phyloP scores from a whole-genome alignment of 1,140 invertebrate species.

The Ridgeia piscesae region DNA sequence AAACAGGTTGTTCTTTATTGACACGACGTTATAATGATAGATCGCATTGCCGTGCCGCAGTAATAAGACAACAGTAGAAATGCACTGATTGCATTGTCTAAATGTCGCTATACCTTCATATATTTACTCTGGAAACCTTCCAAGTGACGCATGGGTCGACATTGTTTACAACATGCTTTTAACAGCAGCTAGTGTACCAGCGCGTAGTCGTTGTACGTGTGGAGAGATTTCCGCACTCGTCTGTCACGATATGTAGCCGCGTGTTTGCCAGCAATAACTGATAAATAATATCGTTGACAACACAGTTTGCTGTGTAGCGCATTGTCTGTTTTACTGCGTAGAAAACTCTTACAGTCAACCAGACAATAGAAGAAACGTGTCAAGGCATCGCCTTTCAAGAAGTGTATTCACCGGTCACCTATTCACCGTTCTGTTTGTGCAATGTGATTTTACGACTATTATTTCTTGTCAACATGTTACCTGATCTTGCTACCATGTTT shows the following conservation, averaged over 20 bases:
- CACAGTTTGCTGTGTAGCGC: neutral
- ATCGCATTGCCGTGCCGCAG: neutral
- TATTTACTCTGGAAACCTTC: neutral
- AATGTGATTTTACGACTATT: neutral
- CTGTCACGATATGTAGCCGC: neutral
- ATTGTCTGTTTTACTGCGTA: neutral
- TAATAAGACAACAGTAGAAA: neutral
- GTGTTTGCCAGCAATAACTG: neutral
- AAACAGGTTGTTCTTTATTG: neutral
- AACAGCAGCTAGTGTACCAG: neutral
- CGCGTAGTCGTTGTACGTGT: neutral
- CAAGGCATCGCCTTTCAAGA: neutral
- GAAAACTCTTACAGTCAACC: neutral
- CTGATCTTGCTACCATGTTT: neutral
- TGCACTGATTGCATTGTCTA: neutral
- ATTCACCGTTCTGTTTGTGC: neutral
- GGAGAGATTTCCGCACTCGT: neutral
- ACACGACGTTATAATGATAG: neutral
- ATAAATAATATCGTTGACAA: neutral
- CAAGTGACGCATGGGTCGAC: neutral
- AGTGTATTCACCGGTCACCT: neutral
- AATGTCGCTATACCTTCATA: neutral
- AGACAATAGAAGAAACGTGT: neutral
- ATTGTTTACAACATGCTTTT: constrained; percentile 2
- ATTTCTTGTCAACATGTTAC: neutral